Evolutionary conservation across 1,140 invertebrate species (phyloP).

Genomic region (Hypsibius dujardini): DNA sequence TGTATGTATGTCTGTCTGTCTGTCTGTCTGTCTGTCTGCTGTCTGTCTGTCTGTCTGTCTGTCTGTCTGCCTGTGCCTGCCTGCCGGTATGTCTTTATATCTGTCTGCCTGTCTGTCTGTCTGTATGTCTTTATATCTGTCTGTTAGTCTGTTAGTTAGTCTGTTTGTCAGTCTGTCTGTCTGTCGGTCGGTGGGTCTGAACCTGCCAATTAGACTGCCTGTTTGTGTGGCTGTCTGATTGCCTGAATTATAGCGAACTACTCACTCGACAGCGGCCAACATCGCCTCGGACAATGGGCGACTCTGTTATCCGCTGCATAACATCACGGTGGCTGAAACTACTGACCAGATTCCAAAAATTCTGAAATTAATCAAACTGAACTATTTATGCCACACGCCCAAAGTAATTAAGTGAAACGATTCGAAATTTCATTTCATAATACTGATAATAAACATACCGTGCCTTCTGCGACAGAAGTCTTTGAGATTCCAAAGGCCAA

Average conservation of each 20-base stretch:
- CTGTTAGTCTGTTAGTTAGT: no score
- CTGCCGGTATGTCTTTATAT: no score
- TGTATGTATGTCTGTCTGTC: no score
- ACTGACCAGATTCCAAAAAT: not conserved
- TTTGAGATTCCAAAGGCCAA: constrained; percentile 10
- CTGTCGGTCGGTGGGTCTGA: no score
- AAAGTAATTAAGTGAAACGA: not conserved
- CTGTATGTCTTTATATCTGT: no score
- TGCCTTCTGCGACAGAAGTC: not conserved
- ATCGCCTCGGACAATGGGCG: not conserved
- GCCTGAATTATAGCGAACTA: not conserved
- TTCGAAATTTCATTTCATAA: not conserved
- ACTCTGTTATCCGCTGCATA: not conserved
- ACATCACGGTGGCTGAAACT: constrained; percentile 9
- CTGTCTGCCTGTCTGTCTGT: no score
- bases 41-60: no score
- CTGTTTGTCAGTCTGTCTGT: no score
- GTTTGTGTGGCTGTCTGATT: no score
- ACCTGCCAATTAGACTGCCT: no score
- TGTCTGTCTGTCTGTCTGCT: no score
- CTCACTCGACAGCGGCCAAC: constrained; percentile 10
- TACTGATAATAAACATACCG: not conserved
- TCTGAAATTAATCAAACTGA: not conserved
- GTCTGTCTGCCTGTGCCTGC: no score
- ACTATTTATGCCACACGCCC: not conserved